Evolutionary conservation across 2,113 vertebrate species (phyloP), one percentile per base, ranked within the genome.

Genomic region (Mormyrus iriodes): DNA sequence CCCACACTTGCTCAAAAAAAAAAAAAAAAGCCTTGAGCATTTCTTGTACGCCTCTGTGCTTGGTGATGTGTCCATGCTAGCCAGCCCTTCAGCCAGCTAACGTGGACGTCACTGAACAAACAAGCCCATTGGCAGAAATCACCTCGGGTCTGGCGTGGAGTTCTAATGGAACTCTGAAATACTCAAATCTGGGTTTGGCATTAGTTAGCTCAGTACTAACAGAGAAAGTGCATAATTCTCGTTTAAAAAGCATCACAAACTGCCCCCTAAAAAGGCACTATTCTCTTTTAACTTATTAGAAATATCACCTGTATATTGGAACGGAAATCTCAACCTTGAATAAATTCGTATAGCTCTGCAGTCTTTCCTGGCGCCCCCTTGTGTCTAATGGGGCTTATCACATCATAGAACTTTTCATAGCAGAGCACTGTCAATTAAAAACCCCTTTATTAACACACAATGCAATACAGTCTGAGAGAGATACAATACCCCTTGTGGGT

Each of bases 321-420:
- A 19, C 15, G 2, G 4, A 19, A 17, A 15, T 76, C 31, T 79
- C 6, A 42, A 27, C 31, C 73, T 42, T 39, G 15, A 42, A 79
- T 17, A 79, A 79, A 17, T 19, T 4, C 42, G 73, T 19, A 39
- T 42, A 79, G 6, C 73, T 19, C 73, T 15, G 5, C 4, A 39
- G 73, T 79, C 35, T 85, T 13, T 31, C 24, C 24, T 83, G 73
- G 49, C 73, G 84, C 83, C 83, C 83, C 46, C 89, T 89, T 31
- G 44, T 89, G 89, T 84, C 27, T 39, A 69, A 24, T 27, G 2
- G 39, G 44, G 9, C 85, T n/a, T 39, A 53, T 46, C 27, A 17
- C 31, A 31, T 12, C 7, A 35, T 13, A 53, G 19, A 53, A 46
- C 49, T 31, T n/a, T n/a, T 46, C 44, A 85, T 48, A 49, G 85